Conservation (phyloP, 2,888 invertebrate genomes). For the Eupithecia vulgata region DNA sequence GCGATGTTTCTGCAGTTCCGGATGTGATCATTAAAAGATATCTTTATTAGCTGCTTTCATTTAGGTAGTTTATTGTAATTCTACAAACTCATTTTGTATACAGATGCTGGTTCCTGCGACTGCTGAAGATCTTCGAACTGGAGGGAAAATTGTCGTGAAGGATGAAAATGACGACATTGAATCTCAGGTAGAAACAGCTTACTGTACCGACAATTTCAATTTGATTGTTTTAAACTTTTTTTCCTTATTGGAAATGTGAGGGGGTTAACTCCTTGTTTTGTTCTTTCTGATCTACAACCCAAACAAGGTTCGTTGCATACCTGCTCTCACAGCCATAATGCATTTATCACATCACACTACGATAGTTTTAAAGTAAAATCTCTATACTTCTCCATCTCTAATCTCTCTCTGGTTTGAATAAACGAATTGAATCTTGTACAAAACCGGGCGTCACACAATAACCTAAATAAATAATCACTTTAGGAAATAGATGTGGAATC, state of each 20-base stretch:
- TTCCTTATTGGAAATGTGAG: not conserved
- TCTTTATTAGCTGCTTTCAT: no score
- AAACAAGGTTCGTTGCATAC: not conserved
- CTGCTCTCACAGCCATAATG: not conserved
- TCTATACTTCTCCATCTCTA: not conserved
- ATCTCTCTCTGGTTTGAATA: no score
- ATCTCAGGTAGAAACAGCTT: conserved; percentile 45
- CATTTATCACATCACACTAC: not conserved
- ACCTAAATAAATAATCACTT: not conserved
- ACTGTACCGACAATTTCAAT: not conserved
- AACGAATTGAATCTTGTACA: not conserved
- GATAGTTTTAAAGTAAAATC: not conserved
- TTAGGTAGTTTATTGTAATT: not conserved
- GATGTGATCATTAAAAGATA: no score
- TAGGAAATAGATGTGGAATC: conserved; percentile 40
- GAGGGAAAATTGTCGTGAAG: conserved; percentile 85
- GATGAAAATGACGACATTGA: conserved; percentile 54
- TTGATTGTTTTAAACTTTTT: not conserved
- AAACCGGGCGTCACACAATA: not conserved
- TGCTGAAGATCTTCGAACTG: conserved; percentile 87
- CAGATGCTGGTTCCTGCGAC: conserved; percentile 89
- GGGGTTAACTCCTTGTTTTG: not conserved
- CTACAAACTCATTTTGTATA: not conserved
- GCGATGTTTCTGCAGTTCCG: no score
- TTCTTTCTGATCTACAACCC: not conserved